Base-by-base conservation (phyloP, 2,113 vertebrate genomes). In the Engraulis encrasicolus region DNA sequence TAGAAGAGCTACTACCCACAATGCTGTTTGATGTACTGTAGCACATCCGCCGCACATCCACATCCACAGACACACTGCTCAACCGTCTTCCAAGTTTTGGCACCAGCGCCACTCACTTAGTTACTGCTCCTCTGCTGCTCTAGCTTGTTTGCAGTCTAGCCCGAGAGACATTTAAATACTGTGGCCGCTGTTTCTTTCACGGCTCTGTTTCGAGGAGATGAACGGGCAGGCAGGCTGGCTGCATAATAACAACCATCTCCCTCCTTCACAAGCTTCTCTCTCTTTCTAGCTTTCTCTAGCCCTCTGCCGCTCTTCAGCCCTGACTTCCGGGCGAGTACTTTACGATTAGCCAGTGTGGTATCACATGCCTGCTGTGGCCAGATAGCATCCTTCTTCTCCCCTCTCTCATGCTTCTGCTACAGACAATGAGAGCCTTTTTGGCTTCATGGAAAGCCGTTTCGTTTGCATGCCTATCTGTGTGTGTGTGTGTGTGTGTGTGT, bases 371-470 rank as follows among this genome's bases (percentile, higher is more conserved):
- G 89, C 86, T 79, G 82, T 82, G 48, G 82, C 85, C 83, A 86
- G 88, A 92, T 92, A 91, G 85, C 85, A 87, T 84, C 83, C 79
- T 0, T 82, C 81, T n/a, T n/a, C n/a, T n/a, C n/a, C n/a, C 85
- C 83, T 85, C 66, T 17, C 52, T 58, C 84, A 61, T 78, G 52
- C 85, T 85, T n/a, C 58, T 14, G 23, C 58, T 27, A 31, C 58
- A 66, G 58, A 66, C 58, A 66, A 66, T 66, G 23, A 66, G 11
- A 66, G 58, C 58, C n/a, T n/a, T 27, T 66, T 66, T 66, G 58
- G 58, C 58, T 7, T 14, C 23, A 14, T 14, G 23, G 58, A 66
- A 27, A 66, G 58, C 58, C 7, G 23, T n/a, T 66, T 66, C n/a
- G n/a, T n/a, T n/a, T n/a, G n/a, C n/a, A n/a, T n/a, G n/a, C n/a